These are phyloP conservation scores for Meiosimyza decipiens DNA, from an alignment of 2,888 invertebrate genomes.

Conservation along the genomic window DNA sequence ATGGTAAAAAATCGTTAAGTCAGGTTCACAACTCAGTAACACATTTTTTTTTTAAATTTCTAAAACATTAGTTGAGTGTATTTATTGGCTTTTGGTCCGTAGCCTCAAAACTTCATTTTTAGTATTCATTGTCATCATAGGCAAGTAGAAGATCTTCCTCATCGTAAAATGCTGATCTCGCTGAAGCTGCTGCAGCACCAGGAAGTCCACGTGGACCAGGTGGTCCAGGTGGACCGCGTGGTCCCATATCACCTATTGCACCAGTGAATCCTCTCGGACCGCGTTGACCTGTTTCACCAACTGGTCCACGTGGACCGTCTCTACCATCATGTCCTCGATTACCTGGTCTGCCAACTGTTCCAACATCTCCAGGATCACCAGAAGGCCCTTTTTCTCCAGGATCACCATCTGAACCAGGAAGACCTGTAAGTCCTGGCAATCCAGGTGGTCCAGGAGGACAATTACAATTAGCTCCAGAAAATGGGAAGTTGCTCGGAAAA, in stretches of 20 bases:
- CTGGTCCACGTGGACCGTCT: constrained; percentile 31
- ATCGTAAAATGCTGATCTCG: constrained; percentile 26
- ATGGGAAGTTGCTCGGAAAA: background rate
- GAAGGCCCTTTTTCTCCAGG: constrained; percentile 44
- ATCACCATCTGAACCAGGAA: constrained; percentile 36
- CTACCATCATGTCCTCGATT: constrained; percentile 39
- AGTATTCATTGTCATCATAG: constrained; percentile 12
- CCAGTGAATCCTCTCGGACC: constrained; percentile 37
- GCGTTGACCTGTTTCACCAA: constrained; percentile 28
- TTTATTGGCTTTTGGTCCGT: background rate
- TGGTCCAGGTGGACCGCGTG: constrained; percentile 37
- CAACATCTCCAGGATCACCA: constrained; percentile 42
- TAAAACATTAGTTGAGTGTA: background rate
- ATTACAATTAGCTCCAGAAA: constrained; percentile 12
- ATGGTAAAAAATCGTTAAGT: too few species aligned
- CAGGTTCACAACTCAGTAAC: too few species aligned
- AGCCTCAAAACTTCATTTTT: background rate
- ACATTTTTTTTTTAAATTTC: background rate
- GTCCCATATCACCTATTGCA: constrained; percentile 36
- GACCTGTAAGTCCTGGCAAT: constrained; percentile 34
- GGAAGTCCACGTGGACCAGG: constrained; percentile 38
- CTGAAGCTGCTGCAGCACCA: constrained; percentile 17
- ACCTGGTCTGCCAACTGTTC: constrained; percentile 39
- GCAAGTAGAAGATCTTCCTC: constrained; percentile 16
- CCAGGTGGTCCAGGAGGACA: constrained; percentile 39